phyloP scores from a whole-genome alignment of 2,113 vertebrate species.

The Dromaius novaehollandiae region DNA sequence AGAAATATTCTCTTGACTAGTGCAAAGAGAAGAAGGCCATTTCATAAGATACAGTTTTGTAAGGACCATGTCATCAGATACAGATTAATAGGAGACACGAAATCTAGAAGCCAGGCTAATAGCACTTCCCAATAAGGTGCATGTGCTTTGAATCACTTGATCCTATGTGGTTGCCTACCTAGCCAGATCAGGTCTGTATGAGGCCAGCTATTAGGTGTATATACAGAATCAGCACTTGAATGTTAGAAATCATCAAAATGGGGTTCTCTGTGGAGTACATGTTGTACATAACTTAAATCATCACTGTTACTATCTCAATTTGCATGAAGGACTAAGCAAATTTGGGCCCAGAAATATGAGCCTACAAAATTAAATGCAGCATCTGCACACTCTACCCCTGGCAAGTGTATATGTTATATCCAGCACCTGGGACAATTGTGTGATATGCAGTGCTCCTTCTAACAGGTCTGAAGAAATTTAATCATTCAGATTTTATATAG shows the following conservation, averaged over 20 bases:
- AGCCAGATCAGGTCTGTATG: not conserved
- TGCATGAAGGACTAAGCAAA: not conserved
- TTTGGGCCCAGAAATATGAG: not conserved
- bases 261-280: not conserved
- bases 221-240: not conserved
- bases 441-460: too few relatives aligned
- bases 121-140: not conserved
- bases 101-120: not conserved
- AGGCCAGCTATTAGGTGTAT: not conserved
- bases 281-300: not conserved
- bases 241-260: not conserved
- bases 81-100: not conserved
- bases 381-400: not conserved
- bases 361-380: not conserved
- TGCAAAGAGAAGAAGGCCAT: not conserved
- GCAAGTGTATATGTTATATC: not conserved
- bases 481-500: not conserved
- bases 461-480: not conserved
- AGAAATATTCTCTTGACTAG: not conserved
- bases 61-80: not conserved
- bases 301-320: not conserved
- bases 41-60: not conserved
- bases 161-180: accelerated
- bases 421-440: not conserved
- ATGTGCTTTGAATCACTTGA: not conserved